Percentiles rank a stretch among this genome's conserved stretches.
These are phyloP conservation scores for Athalia rosae DNA, from an alignment of 2,888 invertebrate genomes.

Conservation along the genomic window DNA sequence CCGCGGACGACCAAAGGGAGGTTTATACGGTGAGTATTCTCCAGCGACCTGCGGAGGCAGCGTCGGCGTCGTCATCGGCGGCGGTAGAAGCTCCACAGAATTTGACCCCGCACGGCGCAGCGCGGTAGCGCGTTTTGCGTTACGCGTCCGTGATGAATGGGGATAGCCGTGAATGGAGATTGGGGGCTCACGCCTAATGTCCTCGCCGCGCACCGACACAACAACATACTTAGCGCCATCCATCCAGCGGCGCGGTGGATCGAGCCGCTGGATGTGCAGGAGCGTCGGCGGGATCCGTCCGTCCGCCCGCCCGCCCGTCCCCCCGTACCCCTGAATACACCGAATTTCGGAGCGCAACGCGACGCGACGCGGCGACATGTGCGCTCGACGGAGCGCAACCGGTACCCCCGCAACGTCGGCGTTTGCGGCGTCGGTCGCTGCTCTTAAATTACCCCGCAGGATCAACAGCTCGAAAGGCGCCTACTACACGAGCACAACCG, in stretches of 20 bases:
- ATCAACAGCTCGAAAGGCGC: neutral
- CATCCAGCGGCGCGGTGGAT: slow-evolving; percentile 15
- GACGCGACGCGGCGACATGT: slow-evolving; percentile 66
- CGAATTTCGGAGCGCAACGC: too few species aligned
- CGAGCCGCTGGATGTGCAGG: too few species aligned
- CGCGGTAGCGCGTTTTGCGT: slow-evolving; percentile 30
- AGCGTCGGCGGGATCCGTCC: too few species aligned
- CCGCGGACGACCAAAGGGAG: too few species aligned
- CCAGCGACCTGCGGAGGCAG: too few species aligned
- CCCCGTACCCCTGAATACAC: too few species aligned
- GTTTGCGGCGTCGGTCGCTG: slow-evolving; percentile 44
- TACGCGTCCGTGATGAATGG: slow-evolving; percentile 36
- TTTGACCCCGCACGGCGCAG: slow-evolving; percentile 19
- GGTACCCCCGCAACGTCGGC: slow-evolving; percentile 49
- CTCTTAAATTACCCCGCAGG: slow-evolving; percentile 14
- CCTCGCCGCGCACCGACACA: slow-evolving; percentile 44
- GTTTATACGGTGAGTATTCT: too few species aligned
- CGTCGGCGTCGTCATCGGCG: too few species aligned
- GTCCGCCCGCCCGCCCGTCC: neutral
- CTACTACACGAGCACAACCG: neutral
- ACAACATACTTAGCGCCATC: slow-evolving; percentile 46
- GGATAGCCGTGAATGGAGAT: slow-evolving; percentile 45
- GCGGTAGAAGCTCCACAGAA: too few species aligned
- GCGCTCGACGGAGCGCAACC: slow-evolving; percentile 72
- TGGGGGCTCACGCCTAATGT: slow-evolving; percentile 46